These are phyloP conservation scores for Drosophila subquinaria DNA, from an alignment of 2,888 invertebrate genomes.

Conservation along the genomic window DNA sequence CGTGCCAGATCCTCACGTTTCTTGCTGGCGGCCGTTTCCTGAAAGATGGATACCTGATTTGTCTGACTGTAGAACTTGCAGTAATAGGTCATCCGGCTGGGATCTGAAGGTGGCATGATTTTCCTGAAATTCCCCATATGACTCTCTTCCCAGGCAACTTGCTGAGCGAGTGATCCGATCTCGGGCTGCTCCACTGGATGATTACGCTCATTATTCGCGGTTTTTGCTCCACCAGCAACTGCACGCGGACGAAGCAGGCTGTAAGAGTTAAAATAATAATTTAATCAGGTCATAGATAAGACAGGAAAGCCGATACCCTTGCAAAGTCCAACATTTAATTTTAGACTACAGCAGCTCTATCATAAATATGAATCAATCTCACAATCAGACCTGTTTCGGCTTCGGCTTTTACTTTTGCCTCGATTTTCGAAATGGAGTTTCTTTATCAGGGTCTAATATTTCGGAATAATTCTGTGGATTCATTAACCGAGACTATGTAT, in stretches of 20 bases:
- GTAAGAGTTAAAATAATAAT: background rate
- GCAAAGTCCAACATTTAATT: no score
- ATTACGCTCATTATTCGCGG: background rate
- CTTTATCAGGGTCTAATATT: no score
- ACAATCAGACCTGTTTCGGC: no score
- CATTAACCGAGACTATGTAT: no score
- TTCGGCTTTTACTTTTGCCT: no score
- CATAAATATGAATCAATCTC: no score
- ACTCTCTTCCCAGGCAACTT: conserved; percentile 91
- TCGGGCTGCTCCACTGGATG: conserved; percentile 1
- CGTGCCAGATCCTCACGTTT: conserved; percentile 91
- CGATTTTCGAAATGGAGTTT: no score
- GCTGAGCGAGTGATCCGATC: conserved; percentile 87
- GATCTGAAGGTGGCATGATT: conserved; percentile 88
- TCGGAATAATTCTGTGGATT: no score
- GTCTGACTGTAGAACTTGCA: conserved; percentile 90
- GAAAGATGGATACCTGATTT: conserved; percentile 89
- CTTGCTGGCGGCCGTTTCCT: conserved; percentile 91
- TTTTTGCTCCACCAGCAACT: conserved; percentile 19
- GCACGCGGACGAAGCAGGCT: conserved; percentile 31
- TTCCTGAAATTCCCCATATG: conserved; percentile 90
- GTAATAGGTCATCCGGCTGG: conserved; percentile 87
- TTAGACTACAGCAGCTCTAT: no score
- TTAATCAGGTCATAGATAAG: background rate
- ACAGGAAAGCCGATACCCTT: no score